Evolutionary conservation across 2,888 invertebrate genomes (phyloP).

Genomic region (Tuberolachnus salignus): DNA sequence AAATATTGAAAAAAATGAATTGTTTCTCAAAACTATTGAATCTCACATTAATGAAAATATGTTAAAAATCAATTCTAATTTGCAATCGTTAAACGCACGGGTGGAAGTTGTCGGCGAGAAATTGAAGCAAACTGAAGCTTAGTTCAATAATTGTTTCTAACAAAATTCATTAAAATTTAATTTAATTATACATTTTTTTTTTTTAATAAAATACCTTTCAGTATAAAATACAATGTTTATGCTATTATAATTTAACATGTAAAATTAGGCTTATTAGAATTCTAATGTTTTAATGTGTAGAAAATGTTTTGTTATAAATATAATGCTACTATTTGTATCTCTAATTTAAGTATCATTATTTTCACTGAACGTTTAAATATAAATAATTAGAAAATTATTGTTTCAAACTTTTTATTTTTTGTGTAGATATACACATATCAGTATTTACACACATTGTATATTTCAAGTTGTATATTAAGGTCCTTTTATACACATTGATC

Average conservation of each 20-base stretch:
- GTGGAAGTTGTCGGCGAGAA: conserved; percentile 65
- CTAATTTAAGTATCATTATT: not conserved
- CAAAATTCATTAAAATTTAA: not conserved
- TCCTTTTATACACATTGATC: no score
- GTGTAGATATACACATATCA: no score
- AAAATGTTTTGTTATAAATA: not conserved
- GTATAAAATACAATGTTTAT: not conserved
- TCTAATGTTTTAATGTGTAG: not conserved
- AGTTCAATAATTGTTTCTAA: not conserved
- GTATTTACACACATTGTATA: no score
- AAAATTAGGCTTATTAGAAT: conserved; percentile 8
- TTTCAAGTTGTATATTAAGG: no score
- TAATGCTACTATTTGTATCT: not conserved
- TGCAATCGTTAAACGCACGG: conserved; percentile 75
- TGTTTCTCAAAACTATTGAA: conserved; percentile 77
- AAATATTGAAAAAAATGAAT: conserved; percentile 79
- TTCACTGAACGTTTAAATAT: not conserved
- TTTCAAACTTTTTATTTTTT: no score
- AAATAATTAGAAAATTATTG: not conserved
- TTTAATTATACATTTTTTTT: conserved; percentile 4
- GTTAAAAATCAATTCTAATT: conserved; percentile 77
- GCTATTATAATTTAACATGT: not conserved
- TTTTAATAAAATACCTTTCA: not conserved
- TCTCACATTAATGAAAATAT: conserved; percentile 81
- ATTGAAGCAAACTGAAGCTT: conserved; percentile 33